Evolutionary conservation across 2,113 vertebrate species (phyloP), one percentile per base, ranked within the genome.

Genomic region (Ammodytes marinus): DNA sequence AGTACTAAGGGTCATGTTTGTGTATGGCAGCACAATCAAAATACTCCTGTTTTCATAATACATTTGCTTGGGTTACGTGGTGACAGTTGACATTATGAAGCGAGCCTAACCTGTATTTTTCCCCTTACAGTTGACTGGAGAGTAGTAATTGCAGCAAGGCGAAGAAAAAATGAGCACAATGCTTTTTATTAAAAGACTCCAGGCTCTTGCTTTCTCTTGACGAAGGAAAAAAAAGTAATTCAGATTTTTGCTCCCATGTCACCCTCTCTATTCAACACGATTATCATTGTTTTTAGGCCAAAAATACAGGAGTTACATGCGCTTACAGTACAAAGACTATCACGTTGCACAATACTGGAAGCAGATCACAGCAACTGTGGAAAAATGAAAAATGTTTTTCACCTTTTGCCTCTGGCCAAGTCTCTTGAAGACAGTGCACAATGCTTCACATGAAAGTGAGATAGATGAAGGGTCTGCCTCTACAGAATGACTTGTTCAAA

Each of bases 21-120:
- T 87, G 79, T 79, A 15, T 53, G 39, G 27, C 40, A 71, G 14
- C 8, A 1, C 46, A 72, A 75, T 61, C 63, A 77, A 71, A 85
- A 83, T 73, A 78, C 2, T 0, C 43, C 53, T 86, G 85, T 90
- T 90, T 87, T 79, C 66, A 86, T 68, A 86, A 92, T 74, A 72
- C 17, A 15, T 75, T 69, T 42, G 7, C 49, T 84, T 69, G 40
- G 40, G 52, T 82, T 80, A 50, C 8, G 2, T 37, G 69, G 8
- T 9, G 54, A 53, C 11, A 39, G 37, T 74, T 89, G 84, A 86
- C 86, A 85, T 88, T 61, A 72, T 60, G 27, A 73, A 85, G 8
- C 15, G 5, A 77, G 55, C 9, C 61, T 19, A 53, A 65, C 71
- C 61, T 42, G 57, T 55, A 63, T 75, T 74, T 57, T 63, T 65